Conservation (phyloP, 1,140 invertebrate genomes). For the Belonocnema kinseyi region DNA sequence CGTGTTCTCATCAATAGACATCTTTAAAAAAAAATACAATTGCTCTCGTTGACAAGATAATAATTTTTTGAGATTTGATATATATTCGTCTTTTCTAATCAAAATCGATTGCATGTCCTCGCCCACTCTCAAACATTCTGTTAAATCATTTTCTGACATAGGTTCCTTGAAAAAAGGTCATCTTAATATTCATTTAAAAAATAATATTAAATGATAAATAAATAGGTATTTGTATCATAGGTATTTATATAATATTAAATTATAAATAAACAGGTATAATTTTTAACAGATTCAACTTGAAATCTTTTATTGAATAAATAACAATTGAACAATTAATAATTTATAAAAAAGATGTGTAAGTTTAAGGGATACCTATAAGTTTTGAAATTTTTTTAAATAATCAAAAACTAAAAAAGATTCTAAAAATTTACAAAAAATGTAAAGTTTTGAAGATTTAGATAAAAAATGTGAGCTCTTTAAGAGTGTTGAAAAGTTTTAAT, state of each 20-base stretch:
- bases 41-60: slow-evolving; percentile 21
- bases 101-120: background rate
- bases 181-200: background rate
- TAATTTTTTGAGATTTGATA: slow-evolving; percentile 18
- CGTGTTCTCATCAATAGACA: slow-evolving; percentile 11
- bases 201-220: background rate
- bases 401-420: too few relatives aligned
- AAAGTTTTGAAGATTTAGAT: too few relatives aligned
- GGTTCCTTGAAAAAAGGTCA: background rate
- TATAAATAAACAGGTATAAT: background rate
- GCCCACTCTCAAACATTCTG: background rate
- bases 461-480: too few relatives aligned
- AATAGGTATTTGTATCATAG: background rate
- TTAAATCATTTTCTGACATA: background rate
- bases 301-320: too few relatives aligned
- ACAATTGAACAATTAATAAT: too few relatives aligned
- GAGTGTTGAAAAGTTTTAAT: too few relatives aligned
- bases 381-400: too few relatives aligned
- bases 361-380: too few relatives aligned
- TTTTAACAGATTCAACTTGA: too few relatives aligned
- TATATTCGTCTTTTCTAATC: slow-evolving; percentile 11
- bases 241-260: background rate
- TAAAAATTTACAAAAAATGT: too few relatives aligned
- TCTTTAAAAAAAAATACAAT: slow-evolving; percentile 9
- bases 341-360: too few relatives aligned